Percentiles rank a stretch among this genome's conserved stretches.
phyloP scores from a whole-genome alignment of 2,797 vertebrate species.

The Silurus lanzhouensis region DNA sequence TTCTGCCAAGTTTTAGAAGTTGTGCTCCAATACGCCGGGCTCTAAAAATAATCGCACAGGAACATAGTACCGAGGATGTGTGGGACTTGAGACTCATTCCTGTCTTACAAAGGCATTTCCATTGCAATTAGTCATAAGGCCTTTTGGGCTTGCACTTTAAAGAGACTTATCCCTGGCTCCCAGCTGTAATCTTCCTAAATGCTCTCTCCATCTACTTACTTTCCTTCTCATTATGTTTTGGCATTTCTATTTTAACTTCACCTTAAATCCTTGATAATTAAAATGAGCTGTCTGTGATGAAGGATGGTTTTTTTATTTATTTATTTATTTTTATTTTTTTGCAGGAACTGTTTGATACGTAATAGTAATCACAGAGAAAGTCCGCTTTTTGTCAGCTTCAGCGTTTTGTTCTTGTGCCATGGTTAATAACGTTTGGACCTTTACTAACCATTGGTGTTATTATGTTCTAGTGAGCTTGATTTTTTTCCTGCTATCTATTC shows the following conservation, averaged over 20 bases:
- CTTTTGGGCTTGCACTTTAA: conserved; percentile 48
- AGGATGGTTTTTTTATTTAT: neutral
- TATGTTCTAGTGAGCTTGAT: neutral
- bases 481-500: neutral
- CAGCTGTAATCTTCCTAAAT: conserved; percentile 52
- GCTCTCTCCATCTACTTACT: conserved; percentile 45
- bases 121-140: conserved; percentile 56
- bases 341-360: conserved; percentile 17
- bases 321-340: neutral
- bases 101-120: conserved; percentile 52
- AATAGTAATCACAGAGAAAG: conserved; percentile 22
- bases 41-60: conserved; percentile 42
- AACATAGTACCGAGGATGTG: conserved; percentile 49
- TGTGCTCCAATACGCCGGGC: conserved; percentile 32
- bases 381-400: neutral
- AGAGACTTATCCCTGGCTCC: conserved; percentile 54
- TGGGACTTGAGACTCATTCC: conserved; percentile 45
- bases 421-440: neutral
- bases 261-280: conserved; percentile 50
- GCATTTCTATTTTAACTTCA: conserved; percentile 57
- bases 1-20: conserved; percentile 51
- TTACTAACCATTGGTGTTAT: too few species aligned
- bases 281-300: conserved; percentile 39
- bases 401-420: neutral
- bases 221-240: conserved; percentile 46